A percentile compares a stretch with the other conserved stretches of the same genome.
Evolutionary conservation across 2,797 vertebrate species (phyloP).

Genomic region (Chelmon rostratus): DNA sequence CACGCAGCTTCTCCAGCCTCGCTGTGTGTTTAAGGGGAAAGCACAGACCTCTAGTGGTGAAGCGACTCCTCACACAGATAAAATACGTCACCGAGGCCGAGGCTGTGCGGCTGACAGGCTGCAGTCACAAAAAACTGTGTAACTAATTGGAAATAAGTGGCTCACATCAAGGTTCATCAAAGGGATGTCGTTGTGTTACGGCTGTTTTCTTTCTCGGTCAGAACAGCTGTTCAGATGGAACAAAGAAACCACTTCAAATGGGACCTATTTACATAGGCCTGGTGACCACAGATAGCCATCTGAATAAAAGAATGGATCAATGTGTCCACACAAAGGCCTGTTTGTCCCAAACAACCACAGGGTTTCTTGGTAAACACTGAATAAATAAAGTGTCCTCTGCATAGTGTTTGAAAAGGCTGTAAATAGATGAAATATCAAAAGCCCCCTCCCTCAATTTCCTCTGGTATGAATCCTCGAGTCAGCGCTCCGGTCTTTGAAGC

Average conservation of each 20-base stretch:
- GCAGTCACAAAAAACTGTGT: not conserved
- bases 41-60: constrained; percentile 51
- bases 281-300: constrained; percentile 42
- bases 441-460: not conserved
- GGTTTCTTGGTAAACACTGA: constrained; percentile 5
- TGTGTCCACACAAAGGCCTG: constrained; percentile 20
- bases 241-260: constrained; percentile 10
- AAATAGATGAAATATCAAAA: constrained; percentile 42
- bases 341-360: constrained; percentile 34
- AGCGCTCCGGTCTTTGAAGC: constrained; percentile 39
- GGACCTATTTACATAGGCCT: constrained; percentile 9
- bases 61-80: not conserved
- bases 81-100: not conserved
- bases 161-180: not conserved
- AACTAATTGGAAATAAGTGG: not conserved
- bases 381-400: constrained; percentile 18
- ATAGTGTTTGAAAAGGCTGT: constrained; percentile 25
- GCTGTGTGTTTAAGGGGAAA: constrained; percentile 15
- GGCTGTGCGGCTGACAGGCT: not conserved
- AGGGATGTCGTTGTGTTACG: not conserved
- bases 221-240: not conserved
- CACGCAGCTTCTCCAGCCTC: not conserved
- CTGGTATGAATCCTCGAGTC: constrained; percentile 11
- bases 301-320: not conserved
- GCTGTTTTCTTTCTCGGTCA: not conserved